Evolutionary conservation across 1,140 invertebrate species (phyloP).

Genomic region (Lasaia peninsularis): DNA sequence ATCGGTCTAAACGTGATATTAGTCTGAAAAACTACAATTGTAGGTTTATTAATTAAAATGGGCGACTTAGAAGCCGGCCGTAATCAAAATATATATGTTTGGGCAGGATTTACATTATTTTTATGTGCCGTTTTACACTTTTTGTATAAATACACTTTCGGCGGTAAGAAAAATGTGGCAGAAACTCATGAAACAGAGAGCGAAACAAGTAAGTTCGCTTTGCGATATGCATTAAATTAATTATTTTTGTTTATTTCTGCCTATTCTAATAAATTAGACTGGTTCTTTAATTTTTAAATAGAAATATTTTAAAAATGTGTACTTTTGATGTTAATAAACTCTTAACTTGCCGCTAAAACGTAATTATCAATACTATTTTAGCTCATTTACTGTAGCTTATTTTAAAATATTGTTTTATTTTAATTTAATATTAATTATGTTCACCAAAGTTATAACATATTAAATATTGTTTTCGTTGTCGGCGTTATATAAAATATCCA

Average conservation of each 20-base stretch:
- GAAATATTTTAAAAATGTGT: too few species aligned
- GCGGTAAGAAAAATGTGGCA: conserved; percentile 51
- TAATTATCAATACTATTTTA: too few species aligned
- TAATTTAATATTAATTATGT: too few species aligned
- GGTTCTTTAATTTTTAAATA: too few species aligned
- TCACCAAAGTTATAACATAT: too few species aligned
- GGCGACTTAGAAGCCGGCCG: conserved; percentile 52
- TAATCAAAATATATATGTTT: conserved; percentile 45
- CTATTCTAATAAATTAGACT: too few species aligned
- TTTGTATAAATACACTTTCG: conserved; percentile 57
- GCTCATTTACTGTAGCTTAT: too few species aligned
- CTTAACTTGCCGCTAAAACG: conserved; percentile 6
- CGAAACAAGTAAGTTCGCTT: conserved; percentile 43
- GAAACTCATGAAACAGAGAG: conserved; percentile 50
- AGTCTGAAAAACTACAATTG: conserved; percentile 22
- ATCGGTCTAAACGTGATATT: conserved; percentile 33
- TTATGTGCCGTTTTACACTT: conserved; percentile 56
- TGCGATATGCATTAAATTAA: neutral
- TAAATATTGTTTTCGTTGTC: too few species aligned
- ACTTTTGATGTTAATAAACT: neutral
- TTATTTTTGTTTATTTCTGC: too few species aligned
- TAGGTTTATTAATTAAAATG: conserved; percentile 60
- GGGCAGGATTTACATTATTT: conserved; percentile 44
- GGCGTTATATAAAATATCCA: too few species aligned
- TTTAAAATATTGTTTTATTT: too few species aligned